Percentiles rank a stretch among this genome's conserved stretches.
Conservation (phyloP, 2,797 vertebrate genomes). For the Tympanoctomys barrerae region DNA sequence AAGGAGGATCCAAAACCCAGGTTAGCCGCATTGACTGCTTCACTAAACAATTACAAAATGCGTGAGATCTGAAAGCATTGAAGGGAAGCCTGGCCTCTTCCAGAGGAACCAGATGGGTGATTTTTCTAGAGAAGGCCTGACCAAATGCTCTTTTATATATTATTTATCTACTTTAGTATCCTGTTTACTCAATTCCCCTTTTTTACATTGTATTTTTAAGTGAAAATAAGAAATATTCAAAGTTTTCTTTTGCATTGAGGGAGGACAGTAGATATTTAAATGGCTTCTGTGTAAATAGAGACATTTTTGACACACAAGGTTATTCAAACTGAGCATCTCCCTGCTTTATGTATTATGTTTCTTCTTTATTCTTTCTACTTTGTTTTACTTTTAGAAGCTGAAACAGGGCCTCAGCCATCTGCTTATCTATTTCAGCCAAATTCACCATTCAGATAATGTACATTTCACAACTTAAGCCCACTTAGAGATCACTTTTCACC, state of each 20-base stretch:
- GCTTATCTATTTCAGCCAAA: conserved; percentile 78
- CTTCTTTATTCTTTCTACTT: conserved; percentile 65
- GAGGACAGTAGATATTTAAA: conserved; percentile 26
- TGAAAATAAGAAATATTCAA: conserved; percentile 11
- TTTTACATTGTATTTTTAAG: conserved; percentile 16
- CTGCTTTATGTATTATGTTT: background rate
- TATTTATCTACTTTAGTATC: background rate
- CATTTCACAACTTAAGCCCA: conserved; percentile 82
- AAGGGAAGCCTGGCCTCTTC: background rate
- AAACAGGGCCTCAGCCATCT: conserved; percentile 73
- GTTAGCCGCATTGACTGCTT: background rate
- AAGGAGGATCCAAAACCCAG: background rate
- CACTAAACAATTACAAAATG: background rate
- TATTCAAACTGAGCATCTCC: conserved; percentile 68
- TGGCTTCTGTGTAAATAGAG: conserved; percentile 57
- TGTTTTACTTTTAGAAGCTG: conserved; percentile 79
- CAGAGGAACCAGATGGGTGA: background rate
- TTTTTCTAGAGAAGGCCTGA: background rate
- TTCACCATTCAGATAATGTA: conserved; percentile 77
- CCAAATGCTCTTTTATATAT: background rate
- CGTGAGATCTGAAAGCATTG: background rate
- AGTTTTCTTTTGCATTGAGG: background rate
- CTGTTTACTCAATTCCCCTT: background rate
- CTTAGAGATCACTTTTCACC: conserved; percentile 82
- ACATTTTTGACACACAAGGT: conserved; percentile 1